Evolutionary conservation across 2,888 invertebrate genomes (phyloP).

Genomic region (Hemithea aestivaria): DNA sequence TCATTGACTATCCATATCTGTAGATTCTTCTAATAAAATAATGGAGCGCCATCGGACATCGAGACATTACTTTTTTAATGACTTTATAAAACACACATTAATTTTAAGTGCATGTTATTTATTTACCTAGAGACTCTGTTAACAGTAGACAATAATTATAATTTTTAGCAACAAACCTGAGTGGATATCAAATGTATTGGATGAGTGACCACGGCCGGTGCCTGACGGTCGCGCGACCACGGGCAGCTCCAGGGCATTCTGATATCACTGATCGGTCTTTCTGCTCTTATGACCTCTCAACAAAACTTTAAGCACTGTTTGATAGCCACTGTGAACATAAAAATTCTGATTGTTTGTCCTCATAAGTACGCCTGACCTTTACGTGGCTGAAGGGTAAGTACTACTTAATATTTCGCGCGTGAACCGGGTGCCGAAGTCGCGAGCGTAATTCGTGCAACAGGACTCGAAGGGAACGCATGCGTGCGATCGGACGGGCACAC

Average conservation of each 20-base stretch:
- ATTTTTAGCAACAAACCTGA: conserved; percentile 49
- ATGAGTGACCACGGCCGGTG: conserved; percentile 52
- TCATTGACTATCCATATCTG: conserved; percentile 47
- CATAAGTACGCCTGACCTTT: no score
- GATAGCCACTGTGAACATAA: conserved; percentile 11
- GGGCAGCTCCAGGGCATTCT: conserved; percentile 71
- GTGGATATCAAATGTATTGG: conserved; percentile 47
- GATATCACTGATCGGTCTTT: conserved; percentile 35
- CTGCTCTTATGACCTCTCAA: conserved; percentile 44
- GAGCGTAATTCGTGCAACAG: conserved; percentile 56
- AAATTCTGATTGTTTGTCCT: no score
- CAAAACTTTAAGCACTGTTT: conserved; percentile 32
- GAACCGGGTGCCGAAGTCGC: conserved; percentile 10
- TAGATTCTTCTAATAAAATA: conserved; percentile 35
- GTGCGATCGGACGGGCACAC: conserved; percentile 55
- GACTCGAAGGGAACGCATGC: conserved; percentile 55
- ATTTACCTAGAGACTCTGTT: no score
- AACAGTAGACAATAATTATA: no score
- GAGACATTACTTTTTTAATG: conserved; percentile 7
- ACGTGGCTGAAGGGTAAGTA: conserved; percentile 11
- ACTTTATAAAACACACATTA: conserved; percentile 5
- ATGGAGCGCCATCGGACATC: conserved; percentile 9
- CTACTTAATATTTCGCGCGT: conserved; percentile 15
- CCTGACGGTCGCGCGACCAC: conserved; percentile 65
- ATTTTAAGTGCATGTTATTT: conserved; percentile 4